phyloP scores from a whole-genome alignment of 2,888 invertebrate genomes.

The Drosophila subsilvestris region DNA sequence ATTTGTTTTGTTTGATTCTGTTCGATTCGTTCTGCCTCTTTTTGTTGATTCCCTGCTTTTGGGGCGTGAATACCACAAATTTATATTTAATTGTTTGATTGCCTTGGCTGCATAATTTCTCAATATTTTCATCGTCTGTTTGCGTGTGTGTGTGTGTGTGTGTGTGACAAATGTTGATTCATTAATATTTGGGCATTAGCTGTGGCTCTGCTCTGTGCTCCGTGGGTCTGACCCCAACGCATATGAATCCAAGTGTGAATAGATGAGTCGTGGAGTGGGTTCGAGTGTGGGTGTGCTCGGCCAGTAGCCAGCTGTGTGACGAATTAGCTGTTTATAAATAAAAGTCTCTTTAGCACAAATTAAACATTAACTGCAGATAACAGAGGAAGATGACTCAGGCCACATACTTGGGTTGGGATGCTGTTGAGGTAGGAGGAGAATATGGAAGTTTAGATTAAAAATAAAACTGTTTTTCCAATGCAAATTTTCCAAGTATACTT shows the following conservation, averaged over 20 bases:
- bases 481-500: background rate
- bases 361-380: slow-evolving; percentile 8
- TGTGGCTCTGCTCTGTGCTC: slow-evolving; percentile 1
- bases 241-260: slow-evolving; percentile 63
- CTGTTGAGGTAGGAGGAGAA: background rate
- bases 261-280: slow-evolving; percentile 38
- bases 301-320: slow-evolving; percentile 71
- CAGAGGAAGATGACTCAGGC: slow-evolving; percentile 42
- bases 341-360: slow-evolving; percentile 45
- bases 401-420: background rate
- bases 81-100: slow-evolving; percentile 77
- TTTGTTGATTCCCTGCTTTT: slow-evolving; percentile 21
- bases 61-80: slow-evolving; percentile 79
- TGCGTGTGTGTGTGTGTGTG: slow-evolving; percentile 4
- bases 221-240: slow-evolving; percentile 13
- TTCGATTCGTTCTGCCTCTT: slow-evolving; percentile 19
- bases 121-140: slow-evolving; percentile 65
- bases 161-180: slow-evolving; percentile 76
- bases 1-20: slow-evolving; percentile 39
- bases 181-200: slow-evolving; percentile 70
- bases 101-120: slow-evolving; percentile 71
- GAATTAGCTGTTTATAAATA: slow-evolving; percentile 72
- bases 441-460: background rate
- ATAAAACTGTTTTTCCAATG: too few relatives aligned
- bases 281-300: slow-evolving; percentile 47